Evolutionary conservation across 2,888 invertebrate genomes (phyloP), one percentile per base, ranked within the genome.

Genomic region (Cephus pulcher): DNA sequence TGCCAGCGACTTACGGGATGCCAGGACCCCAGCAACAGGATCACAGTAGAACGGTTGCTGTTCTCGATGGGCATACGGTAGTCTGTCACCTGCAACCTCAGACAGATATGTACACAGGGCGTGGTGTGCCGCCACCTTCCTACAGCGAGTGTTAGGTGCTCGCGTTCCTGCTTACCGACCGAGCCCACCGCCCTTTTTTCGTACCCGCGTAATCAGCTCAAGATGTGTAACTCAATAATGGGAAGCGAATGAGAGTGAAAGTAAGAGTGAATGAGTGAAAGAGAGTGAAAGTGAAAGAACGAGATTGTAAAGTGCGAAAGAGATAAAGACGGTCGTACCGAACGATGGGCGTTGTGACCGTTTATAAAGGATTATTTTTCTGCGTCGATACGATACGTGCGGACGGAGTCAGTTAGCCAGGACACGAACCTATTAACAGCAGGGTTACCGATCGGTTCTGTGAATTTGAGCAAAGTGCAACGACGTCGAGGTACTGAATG

Each of bases 81-180:
- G 96, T 97, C 79, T 97, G 97, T 91, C 97, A 97, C 90, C 92
- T 97, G 87, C 96, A 97, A 90, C 97, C 96, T 69, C 95, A 93
- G 78, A 89, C 91, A 80, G 93, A 93, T 86, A 92, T 93, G 88
- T 93, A 93, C 86, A 92, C 93, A 81, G 92, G 93, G 79, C 92
- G 93, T 85, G 93, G 93, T 85, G 92, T 93, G 86, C 93, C 93
- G 82, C 93, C 93, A 82, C 94, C 94, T 82, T 93, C 94, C 82
- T 94, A 94, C 92, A 94, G 94, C 92, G 94, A 94, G 91, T 94
- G 94, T 93, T 94, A 93, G 83, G 83, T 56, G 9, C 56, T 56
- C 56, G 56, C 56, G 1, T 23, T 23, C 6, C 56, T 56, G 23
- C 56, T 56, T 56, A 56, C 56, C 56, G 56, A 56, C 9, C 56